These are phyloP conservation scores for Oreochromis mossambicus DNA, from an alignment of 2,797 vertebrate species.

Conservation along the genomic window DNA sequence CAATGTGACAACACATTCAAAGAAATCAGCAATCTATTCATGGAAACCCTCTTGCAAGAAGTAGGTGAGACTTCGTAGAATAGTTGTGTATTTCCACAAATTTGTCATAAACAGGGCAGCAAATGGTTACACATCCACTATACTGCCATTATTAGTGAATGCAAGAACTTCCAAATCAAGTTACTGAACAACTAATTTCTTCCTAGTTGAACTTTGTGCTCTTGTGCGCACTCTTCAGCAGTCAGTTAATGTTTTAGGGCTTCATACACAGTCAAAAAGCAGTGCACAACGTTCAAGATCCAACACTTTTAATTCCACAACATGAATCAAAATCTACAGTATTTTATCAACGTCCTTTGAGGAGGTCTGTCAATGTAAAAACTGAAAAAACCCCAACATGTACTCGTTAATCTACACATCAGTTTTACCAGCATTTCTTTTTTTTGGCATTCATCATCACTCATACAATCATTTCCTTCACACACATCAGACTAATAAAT, in stretches of 20 bases:
- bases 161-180: not conserved
- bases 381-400: not conserved
- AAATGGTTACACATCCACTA: not conserved
- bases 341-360: not conserved
- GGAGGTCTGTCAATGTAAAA: slow-evolving; percentile 1
- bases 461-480: not conserved
- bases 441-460: not conserved
- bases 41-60: not conserved
- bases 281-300: not conserved
- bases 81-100: not conserved
- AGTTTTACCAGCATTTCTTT: not conserved
- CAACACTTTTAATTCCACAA: slow-evolving; percentile 48
- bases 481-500: slow-evolving; percentile 49
- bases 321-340: slow-evolving; percentile 38
- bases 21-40: not conserved
- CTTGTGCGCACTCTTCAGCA: not conserved
- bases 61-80: not conserved
- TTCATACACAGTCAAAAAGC: not conserved
- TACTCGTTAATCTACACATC: not conserved
- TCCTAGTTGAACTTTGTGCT: not conserved
- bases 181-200: not conserved
- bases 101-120: not conserved
- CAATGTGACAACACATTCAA: not conserved
- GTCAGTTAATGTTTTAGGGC: not conserved
- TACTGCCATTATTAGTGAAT: not conserved